These are phyloP conservation scores for Erinaceus europaeus DNA, from an alignment of 2,113 vertebrate genomes.

Conservation along the genomic window DNA sequence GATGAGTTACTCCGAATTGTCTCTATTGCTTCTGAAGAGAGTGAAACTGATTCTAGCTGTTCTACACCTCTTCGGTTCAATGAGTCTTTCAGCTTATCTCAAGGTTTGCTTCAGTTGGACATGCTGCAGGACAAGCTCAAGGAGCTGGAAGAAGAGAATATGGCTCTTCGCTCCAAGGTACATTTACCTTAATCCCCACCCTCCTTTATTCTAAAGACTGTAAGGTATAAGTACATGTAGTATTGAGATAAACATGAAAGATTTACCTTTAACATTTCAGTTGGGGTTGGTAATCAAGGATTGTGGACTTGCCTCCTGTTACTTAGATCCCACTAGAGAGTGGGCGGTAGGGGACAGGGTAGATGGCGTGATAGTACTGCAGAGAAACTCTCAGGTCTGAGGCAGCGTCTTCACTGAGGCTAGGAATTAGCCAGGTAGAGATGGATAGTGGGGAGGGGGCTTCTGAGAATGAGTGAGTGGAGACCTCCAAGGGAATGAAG, in stretches of 20 bases:
- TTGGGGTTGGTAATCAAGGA: neutral
- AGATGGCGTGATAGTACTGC: no score
- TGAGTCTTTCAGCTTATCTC: constrained; percentile 79
- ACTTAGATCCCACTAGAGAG: neutral
- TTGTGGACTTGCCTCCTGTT: neutral
- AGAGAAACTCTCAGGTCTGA: neutral
- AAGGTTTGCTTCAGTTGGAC: constrained; percentile 90
- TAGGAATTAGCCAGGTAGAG: neutral
- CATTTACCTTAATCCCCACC: neutral
- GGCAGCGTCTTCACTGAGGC: neutral
- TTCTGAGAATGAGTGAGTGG: neutral
- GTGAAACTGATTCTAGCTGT: constrained; percentile 92
- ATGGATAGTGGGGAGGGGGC: neutral
- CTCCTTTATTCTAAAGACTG: neutral
- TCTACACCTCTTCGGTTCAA: constrained; percentile 89
- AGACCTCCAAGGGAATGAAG: neutral
- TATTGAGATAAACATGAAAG: neutral
- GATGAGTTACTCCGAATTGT: constrained; percentile 95
- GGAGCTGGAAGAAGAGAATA: constrained; percentile 97
- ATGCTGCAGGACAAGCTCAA: constrained; percentile 91
- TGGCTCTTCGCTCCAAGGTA: constrained; percentile 92
- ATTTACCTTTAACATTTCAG: neutral
- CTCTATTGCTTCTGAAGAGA: constrained; percentile 94
- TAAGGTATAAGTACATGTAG: neutral
- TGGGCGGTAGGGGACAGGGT: neutral